Evolutionary conservation across 2,113 vertebrate species (phyloP), one percentile per base, ranked within the genome.

Genomic region (Eulacestoma nigropectus): DNA sequence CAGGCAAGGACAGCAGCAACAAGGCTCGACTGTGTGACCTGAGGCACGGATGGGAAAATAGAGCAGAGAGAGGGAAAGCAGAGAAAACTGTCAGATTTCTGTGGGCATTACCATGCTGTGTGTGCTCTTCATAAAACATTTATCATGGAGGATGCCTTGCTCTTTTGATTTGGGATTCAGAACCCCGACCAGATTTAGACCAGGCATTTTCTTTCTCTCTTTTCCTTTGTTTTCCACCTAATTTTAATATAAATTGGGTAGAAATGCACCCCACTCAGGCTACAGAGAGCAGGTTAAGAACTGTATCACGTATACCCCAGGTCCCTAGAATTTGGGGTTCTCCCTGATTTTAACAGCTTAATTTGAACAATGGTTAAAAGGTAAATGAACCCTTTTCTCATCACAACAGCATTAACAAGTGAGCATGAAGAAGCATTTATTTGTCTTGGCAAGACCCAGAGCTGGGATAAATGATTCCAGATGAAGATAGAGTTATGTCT

Each of bases 141-240:
- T 81, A 96, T 96, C 3, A 16, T 10, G 25, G 67, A 94, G 56
- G 90, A 89, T 94, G 93, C 85, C 91, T 93, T 7, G 1, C 5
- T 95, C 44, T 81, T 95, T 97, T 97, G 95, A 97, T 96, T 90
- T 91, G 90, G 68, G 93, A 95, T 96, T 94, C 93, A 96, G 89
- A 92, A 87, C 69, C 67, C 83, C 0, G 3, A 65, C 74, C 86
- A 94, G 86, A 84, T 96, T 94, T 82, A 96, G 84, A 92, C 84
- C 81, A 89, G 63, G 33, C 42, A n/a, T 94, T 94, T 93, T 92
- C 65, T 87, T 94, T 77, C 44, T 78, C 49, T 87, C 41, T 70
- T 95, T 91, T 80, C 52, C 80, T 93, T 95, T 93, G 70, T 80
- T 33, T n/a, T 67, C 82, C 41, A 39, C 37, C 42, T 93, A 67